A percentile compares a stretch with the other conserved stretches of the same genome.
phyloP scores from a whole-genome alignment of 37 sponge, comb jelly and placozoan genomes.

The Halisarca cf. caerulea region DNA sequence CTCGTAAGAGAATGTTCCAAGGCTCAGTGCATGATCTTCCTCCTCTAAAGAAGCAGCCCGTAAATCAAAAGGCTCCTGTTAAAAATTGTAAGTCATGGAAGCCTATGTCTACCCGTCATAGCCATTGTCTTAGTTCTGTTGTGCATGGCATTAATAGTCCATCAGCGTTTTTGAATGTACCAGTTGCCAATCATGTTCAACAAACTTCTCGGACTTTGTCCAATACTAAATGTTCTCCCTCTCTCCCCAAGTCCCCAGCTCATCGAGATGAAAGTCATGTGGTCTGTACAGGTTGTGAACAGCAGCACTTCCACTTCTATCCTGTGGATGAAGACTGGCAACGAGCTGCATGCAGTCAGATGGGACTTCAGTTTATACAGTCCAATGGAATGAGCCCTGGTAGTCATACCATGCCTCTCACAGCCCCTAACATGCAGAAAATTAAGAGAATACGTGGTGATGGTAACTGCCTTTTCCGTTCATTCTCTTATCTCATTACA shows the following conservation, averaged over 20 bases:
- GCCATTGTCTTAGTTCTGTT: too few species aligned
- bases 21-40: too few species aligned
- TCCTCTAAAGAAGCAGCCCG: too few species aligned
- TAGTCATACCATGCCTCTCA: constrained; percentile 1
- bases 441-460: constrained; percentile 16
- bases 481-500: constrained; percentile 13
- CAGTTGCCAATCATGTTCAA: background rate
- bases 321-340: constrained; percentile 41
- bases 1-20: too few species aligned
- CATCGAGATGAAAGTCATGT: too few species aligned
- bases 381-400: background rate
- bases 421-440: background rate
- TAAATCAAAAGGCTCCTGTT: too few species aligned
- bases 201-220: background rate
- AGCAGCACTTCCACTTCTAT: constrained; percentile 17
- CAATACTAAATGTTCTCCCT: too few species aligned
- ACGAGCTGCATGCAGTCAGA: constrained; percentile 4
- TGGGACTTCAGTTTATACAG: background rate
- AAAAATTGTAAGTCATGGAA: background rate
- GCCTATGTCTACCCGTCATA: background rate
- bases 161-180: background rate
- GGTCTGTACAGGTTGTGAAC: too few species aligned
- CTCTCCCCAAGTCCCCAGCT: too few species aligned
- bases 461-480: constrained; percentile 42
- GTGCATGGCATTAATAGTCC: background rate